phyloP scores from a whole-genome alignment of 2,797 vertebrate genomes.

The Gymnothorax reevesii region DNA sequence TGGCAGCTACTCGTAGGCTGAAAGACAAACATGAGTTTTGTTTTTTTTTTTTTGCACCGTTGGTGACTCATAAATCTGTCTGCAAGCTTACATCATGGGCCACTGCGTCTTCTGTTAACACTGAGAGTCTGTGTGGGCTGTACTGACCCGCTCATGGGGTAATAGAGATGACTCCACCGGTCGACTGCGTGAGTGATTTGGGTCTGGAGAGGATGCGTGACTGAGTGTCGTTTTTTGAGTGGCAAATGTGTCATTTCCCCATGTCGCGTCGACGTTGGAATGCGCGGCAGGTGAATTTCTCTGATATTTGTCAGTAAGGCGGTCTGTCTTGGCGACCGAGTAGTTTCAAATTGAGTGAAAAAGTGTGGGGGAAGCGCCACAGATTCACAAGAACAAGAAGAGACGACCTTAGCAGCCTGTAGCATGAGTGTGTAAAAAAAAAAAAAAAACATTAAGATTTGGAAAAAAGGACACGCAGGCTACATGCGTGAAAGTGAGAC shows the following conservation, averaged over 20 bases:
- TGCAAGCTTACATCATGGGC: slow-evolving; percentile 1
- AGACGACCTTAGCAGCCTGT: background rate
- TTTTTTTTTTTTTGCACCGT: slow-evolving; percentile 20
- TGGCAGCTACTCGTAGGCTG: slow-evolving; percentile 14
- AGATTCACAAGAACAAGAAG: background rate
- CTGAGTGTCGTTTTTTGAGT: background rate
- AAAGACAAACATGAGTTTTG: slow-evolving; percentile 2
- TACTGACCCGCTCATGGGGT: background rate
- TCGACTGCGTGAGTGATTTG: slow-evolving; percentile 1
- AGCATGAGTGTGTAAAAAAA: background rate
- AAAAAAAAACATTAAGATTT: too few species aligned
- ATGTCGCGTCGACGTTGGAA: background rate
- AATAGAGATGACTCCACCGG: background rate
- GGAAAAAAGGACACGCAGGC: background rate
- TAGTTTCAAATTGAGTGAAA: slow-evolving; percentile 16
- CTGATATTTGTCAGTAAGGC: background rate
- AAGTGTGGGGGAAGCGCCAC: slow-evolving; percentile 36
- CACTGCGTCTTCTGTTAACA: slow-evolving; percentile 11
- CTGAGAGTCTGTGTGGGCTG: background rate
- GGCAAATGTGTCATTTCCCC: background rate
- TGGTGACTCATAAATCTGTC: slow-evolving; percentile 34
- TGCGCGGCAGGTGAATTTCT: too few species aligned
- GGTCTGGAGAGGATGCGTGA: background rate
- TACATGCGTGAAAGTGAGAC: background rate
- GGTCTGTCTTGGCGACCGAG: background rate